phyloP scores from a whole-genome alignment of 2,113 vertebrate species.

The Sylvia atricapilla region DNA sequence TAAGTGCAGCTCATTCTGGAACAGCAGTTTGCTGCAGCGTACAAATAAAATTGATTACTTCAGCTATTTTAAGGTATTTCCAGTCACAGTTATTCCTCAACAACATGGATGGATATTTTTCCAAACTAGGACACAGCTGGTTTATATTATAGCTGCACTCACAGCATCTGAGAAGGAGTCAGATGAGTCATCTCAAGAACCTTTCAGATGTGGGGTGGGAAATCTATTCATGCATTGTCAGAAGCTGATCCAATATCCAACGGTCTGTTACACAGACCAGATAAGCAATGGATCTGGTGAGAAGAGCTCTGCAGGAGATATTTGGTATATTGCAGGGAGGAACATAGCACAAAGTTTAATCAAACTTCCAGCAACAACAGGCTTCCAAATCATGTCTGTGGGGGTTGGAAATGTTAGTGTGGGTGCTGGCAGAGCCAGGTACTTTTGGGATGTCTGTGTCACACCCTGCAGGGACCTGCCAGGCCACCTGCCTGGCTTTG shows the following conservation, averaged over 20 bases:
- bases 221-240: not conserved
- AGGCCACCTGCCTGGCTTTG: not conserved
- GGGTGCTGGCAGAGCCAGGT: rapidly evolving
- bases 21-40: not conserved
- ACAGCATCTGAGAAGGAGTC: not conserved
- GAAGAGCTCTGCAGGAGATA: not conserved
- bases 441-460: not conserved
- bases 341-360: not conserved
- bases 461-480: not conserved
- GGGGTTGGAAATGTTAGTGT: not conserved
- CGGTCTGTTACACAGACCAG: not conserved
- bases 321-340: not conserved
- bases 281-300: not conserved
- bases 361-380: not conserved
- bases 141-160: not conserved
- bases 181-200: not conserved
- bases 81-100: not conserved
- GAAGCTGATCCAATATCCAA: not conserved
- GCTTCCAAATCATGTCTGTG: not conserved
- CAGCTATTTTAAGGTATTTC: not conserved
- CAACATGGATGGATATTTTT: not conserved
- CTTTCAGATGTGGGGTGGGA: not conserved
- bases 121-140: not conserved
- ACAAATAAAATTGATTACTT: not conserved
- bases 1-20: not conserved